phyloP scores from a whole-genome alignment of 2,113 vertebrate species.

The Crocuta crocuta region DNA sequence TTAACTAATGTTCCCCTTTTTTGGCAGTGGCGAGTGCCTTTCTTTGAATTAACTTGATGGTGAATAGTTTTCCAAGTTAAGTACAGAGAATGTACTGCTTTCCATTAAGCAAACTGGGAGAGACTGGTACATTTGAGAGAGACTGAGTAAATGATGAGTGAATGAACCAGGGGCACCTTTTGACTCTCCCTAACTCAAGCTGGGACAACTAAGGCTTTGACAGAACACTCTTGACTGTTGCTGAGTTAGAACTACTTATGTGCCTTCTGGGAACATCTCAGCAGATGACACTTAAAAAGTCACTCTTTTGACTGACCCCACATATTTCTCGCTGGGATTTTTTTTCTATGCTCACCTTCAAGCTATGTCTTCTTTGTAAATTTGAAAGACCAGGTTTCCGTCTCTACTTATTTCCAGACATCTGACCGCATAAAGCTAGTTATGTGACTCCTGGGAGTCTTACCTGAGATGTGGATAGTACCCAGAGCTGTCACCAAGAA shows the following conservation, averaged over 20 bases:
- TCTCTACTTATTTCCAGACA: neutral
- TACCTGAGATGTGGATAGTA: neutral
- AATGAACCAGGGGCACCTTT: neutral
- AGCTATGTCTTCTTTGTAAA: slow-evolving; percentile 11
- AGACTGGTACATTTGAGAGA: neutral
- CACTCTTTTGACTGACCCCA: neutral
- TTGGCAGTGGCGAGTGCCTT: slow-evolving; percentile 53
- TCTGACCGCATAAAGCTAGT: slow-evolving; percentile 7
- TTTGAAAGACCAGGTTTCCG: neutral
- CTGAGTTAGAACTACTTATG: neutral
- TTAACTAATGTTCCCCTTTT: slow-evolving; percentile 67
- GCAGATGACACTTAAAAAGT: neutral
- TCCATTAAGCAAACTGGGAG: neutral
- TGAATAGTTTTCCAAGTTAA: slow-evolving; percentile 67
- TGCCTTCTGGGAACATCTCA: neutral
- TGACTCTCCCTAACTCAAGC: neutral
- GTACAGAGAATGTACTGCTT: slow-evolving; percentile 10
- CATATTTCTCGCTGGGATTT: neutral
- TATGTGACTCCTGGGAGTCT: neutral
- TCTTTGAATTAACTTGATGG: slow-evolving; percentile 60
- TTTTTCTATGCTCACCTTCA: neutral
- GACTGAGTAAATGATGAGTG: neutral
- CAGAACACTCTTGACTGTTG: neutral
- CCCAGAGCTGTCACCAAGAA: neutral
- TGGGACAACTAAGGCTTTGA: neutral